A percentile compares a stretch with the other conserved stretches of the same genome.
These are phyloP conservation scores for Hiodon tergisus DNA, from an alignment of 2,113 vertebrate species.

Conservation along the genomic window DNA sequence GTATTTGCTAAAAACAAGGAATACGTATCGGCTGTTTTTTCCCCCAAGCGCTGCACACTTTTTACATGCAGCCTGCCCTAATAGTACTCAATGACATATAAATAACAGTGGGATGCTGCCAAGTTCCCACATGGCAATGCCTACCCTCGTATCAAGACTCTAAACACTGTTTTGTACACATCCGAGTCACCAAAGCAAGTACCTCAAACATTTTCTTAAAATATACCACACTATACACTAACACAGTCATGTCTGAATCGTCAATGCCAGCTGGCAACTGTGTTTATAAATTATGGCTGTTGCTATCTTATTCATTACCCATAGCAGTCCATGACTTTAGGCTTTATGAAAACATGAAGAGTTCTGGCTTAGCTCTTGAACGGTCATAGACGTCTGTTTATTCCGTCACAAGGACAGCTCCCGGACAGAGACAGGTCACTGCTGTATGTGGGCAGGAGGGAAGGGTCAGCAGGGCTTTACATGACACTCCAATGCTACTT, in stretches of 20 bases:
- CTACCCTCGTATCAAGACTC: neutral
- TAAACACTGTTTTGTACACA: too few relatives aligned
- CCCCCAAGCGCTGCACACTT: neutral
- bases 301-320: too few relatives aligned
- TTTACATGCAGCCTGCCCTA: neutral
- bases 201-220: too few relatives aligned
- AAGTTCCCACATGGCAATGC: neutral
- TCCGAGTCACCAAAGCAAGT: too few relatives aligned
- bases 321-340: too few relatives aligned
- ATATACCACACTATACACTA: too few relatives aligned
- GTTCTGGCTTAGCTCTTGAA: too few relatives aligned
- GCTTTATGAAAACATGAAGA: too few relatives aligned
- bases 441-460: neutral
- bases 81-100: neutral
- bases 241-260: too few relatives aligned
- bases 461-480: constrained; percentile 27
- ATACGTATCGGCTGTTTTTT: neutral
- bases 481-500: constrained; percentile 28
- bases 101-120: neutral
- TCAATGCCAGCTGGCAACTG: too few relatives aligned
- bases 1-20: constrained; percentile 10
- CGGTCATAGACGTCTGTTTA: too few relatives aligned
- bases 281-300: too few relatives aligned
- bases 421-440: neutral
- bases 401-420: neutral